Conservation (phyloP, 2,797 vertebrate genomes). For the Pangasius mekongensis region DNA sequence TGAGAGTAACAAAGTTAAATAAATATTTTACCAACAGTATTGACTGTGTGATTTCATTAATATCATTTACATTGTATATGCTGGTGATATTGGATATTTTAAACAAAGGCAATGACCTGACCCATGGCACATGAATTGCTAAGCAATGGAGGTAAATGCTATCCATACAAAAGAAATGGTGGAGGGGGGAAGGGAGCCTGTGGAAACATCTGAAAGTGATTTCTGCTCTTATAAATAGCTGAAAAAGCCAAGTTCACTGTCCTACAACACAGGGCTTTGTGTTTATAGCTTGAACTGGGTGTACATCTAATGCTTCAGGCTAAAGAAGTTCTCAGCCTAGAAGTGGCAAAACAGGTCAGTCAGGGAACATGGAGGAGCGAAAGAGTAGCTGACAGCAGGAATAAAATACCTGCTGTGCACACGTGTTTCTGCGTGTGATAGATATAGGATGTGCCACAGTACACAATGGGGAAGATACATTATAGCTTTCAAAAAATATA, state of each 20-base stretch:
- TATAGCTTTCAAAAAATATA: not conserved
- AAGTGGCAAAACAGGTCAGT: conserved; percentile 75
- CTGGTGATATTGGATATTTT: not conserved
- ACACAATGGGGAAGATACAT: not conserved
- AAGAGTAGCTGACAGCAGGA: conserved; percentile 64
- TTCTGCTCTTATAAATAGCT: conserved; percentile 16
- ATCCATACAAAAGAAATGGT: not conserved
- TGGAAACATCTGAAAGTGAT: conserved; percentile 25
- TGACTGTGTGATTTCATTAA: not conserved
- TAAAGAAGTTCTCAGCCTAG: conserved; percentile 54
- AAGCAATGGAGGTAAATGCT: not conserved
- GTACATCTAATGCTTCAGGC: conserved; percentile 48
- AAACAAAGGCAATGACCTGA: not conserved
- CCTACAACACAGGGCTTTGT: conserved; percentile 14
- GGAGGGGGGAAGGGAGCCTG: conserved; percentile 2
- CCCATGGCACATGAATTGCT: not conserved
- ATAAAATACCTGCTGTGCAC: conserved; percentile 70
- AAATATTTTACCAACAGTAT: not conserved
- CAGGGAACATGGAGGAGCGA: conserved; percentile 65
- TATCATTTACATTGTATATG: not conserved
- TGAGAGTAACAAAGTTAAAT: not conserved
- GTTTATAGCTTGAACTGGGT: conserved; percentile 2
- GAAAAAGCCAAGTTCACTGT: conserved; percentile 15
- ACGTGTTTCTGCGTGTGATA: conserved; percentile 53
- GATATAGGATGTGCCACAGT: conserved; percentile 10